phyloP scores from a whole-genome alignment of 2,797 vertebrate species.

The Eulemur rubriventer region DNA sequence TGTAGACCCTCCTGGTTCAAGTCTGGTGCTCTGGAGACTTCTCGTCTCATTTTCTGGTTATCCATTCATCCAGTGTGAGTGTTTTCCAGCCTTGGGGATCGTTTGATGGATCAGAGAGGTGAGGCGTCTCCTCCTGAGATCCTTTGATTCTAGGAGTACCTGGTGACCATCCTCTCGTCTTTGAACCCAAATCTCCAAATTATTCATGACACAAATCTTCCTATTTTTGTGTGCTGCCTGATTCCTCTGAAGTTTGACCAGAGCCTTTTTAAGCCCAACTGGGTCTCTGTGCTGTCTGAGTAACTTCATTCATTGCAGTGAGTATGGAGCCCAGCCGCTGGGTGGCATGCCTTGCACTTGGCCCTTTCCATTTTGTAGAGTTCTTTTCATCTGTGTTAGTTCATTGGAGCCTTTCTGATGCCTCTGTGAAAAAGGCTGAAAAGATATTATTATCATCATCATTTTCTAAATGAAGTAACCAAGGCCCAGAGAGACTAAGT shows the following conservation, averaged over 20 bases:
- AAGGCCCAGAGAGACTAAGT: not conserved
- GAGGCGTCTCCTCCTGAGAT: not conserved
- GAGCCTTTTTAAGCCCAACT: not conserved
- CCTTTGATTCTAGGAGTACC: not conserved
- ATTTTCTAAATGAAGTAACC: not conserved
- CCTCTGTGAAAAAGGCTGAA: not conserved
- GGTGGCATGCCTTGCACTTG: rapidly evolving
- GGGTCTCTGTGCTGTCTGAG: not conserved
- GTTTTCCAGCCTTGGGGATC: not conserved
- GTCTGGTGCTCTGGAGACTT: not conserved
- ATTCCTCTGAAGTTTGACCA: not conserved
- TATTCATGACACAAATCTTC: not conserved
- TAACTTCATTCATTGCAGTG: rapidly evolving
- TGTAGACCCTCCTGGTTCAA: not conserved
- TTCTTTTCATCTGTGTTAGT: not conserved
- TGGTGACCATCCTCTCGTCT: not conserved
- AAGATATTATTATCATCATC: not conserved
- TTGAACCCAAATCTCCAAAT: not conserved
- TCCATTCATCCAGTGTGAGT: not conserved
- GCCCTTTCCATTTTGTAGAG: not conserved
- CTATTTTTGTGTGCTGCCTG: not conserved
- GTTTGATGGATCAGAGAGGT: not conserved
- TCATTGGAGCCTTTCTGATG: not conserved
- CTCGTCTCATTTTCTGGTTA: not conserved
- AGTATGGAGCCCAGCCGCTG: not conserved